A percentile compares a stretch with the other conserved stretches of the same genome.
These are phyloP conservation scores for Nansenia antarctica DNA, from an alignment of 2,113 vertebrate genomes.

Conservation along the genomic window DNA sequence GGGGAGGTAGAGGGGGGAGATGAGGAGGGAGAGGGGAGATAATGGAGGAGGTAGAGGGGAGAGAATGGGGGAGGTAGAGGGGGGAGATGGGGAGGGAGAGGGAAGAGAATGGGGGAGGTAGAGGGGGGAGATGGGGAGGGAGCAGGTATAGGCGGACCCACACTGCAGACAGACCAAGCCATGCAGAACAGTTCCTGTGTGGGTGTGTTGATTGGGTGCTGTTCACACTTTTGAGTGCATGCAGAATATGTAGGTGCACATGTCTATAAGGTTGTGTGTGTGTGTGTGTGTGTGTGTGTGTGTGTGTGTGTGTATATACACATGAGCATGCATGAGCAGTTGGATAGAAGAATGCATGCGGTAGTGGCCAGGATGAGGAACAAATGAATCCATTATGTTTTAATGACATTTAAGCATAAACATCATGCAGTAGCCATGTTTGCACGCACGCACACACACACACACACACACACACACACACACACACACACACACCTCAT, in stretches of 20 bases:
- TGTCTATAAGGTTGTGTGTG: no score
- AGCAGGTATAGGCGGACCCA: not conserved
- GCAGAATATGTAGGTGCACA: no score
- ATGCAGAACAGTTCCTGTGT: not conserved
- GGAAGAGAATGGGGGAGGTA: no score
- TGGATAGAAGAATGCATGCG: not conserved
- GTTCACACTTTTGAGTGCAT: no score
- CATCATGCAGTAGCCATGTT: constrained; percentile 36
- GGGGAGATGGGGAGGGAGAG: not conserved
- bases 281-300: no score
- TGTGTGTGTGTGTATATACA: no score
- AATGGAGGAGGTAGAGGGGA: not conserved
- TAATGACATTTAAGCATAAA: constrained; percentile 18
- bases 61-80: not conserved
- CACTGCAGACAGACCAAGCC: not conserved
- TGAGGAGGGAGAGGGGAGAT: no score
- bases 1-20: not conserved
- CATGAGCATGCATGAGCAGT: no score
- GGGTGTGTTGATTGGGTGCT: no score
- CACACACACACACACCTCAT: not conserved
- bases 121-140: not conserved
- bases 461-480: not conserved
- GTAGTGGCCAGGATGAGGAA: not conserved
- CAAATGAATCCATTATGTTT: constrained; percentile 1
- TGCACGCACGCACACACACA: not conserved